Conservation (phyloP, 2,888 invertebrate genomes). For the Eupsilia transversa region DNA sequence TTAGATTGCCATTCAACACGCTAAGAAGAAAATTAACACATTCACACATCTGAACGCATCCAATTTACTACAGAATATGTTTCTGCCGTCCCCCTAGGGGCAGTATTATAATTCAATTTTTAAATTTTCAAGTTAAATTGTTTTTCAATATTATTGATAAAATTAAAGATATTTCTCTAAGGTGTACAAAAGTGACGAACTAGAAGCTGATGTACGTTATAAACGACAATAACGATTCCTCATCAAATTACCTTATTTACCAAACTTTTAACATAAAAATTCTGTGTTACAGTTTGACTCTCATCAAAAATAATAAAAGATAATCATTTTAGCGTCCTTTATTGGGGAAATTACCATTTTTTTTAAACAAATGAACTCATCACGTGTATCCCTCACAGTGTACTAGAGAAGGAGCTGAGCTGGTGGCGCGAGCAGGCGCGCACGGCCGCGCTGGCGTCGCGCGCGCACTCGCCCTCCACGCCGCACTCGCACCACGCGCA, state of each 20-base stretch:
- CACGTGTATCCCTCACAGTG: slow-evolving; percentile 60
- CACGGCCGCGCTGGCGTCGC: slow-evolving; percentile 77
- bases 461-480: slow-evolving; percentile 86
- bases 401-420: slow-evolving; percentile 84
- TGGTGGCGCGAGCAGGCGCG: slow-evolving; percentile 87
- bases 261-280: neutral
- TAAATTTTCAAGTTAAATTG: neutral
- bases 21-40: neutral
- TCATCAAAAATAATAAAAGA: neutral
- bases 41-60: neutral
- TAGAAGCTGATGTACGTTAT: neutral
- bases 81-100: neutral
- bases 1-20: neutral
- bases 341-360: neutral
- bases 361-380: neutral
- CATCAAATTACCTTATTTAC: neutral
- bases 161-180: neutral
- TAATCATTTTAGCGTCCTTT: neutral
- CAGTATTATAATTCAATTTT: neutral
- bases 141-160: neutral
- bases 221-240: neutral
- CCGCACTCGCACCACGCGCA: slow-evolving; percentile 71
- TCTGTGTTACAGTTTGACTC: neutral
- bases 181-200: neutral
- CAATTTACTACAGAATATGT: neutral